phyloP scores from a whole-genome alignment of 2,797 vertebrate species.

The Enteromius argenteus region DNA sequence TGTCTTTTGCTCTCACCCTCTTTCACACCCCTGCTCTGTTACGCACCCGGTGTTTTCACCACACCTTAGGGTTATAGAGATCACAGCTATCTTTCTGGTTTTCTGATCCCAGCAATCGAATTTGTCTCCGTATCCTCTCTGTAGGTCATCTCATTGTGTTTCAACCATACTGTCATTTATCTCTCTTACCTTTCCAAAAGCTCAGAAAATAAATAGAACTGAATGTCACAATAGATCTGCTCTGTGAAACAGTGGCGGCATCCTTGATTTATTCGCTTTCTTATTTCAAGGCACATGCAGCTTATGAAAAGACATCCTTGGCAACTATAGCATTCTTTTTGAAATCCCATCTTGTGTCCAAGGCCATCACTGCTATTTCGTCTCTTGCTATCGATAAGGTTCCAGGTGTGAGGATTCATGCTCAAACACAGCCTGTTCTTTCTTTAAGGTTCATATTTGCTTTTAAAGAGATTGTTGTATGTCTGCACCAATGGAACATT shows the following conservation, averaged over 20 bases:
- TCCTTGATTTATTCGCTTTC: constrained; percentile 67
- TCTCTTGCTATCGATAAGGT: constrained; percentile 48
- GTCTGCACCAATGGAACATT: not conserved
- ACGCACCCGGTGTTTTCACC: not conserved
- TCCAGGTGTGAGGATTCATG: constrained; percentile 60
- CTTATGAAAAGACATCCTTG: constrained; percentile 63
- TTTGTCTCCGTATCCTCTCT: not conserved
- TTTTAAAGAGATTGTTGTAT: constrained; percentile 23
- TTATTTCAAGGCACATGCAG: constrained; percentile 48
- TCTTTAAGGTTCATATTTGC: constrained; percentile 38
- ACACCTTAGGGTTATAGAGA: constrained; percentile 12
- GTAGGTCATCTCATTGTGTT: not conserved
- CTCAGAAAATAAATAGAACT: not conserved
- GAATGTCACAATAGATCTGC: constrained; percentile 6
- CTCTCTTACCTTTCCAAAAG: constrained; percentile 28
- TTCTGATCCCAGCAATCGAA: not conserved
- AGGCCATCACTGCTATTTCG: constrained; percentile 65
- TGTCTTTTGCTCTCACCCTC: constrained; percentile 44
- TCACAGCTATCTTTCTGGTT: not conserved
- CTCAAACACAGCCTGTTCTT: constrained; percentile 58
- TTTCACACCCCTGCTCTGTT: constrained; percentile 22
- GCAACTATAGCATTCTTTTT: constrained; percentile 65
- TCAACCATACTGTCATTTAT: not conserved
- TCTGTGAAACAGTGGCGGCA: constrained; percentile 15
- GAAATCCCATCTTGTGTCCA: constrained; percentile 55